Conservation (phyloP, 2,113 vertebrate genomes). For the Dipodomys stephensi region DNA sequence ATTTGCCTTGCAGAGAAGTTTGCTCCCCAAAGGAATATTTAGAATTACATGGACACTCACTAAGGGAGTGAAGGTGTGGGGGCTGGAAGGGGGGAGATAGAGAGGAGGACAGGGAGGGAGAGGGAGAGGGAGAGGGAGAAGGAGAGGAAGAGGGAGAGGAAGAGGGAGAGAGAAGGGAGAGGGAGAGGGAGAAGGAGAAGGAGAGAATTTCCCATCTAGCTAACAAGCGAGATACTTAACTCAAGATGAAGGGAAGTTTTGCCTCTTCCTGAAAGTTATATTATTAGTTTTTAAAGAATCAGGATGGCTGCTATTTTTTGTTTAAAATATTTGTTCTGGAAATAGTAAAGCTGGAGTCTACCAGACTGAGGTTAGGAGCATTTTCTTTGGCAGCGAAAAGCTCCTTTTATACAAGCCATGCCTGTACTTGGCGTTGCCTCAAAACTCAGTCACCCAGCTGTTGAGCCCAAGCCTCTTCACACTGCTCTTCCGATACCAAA, state of each 20-base stretch:
- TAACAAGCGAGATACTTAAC: constrained; percentile 54
- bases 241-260: constrained; percentile 82
- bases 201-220: constrained; percentile 54
- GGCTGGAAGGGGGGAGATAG: constrained; percentile 78
- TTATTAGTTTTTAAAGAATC: constrained; percentile 72
- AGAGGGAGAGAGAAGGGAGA: constrained; percentile 81
- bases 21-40: constrained; percentile 91
- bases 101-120: constrained; percentile 77
- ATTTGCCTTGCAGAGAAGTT: constrained; percentile 91
- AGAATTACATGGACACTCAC: constrained; percentile 89
- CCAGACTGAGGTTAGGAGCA: constrained; percentile 88
- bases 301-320: constrained; percentile 86
- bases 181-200: constrained; percentile 80
- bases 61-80: constrained; percentile 77
- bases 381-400: constrained; percentile 89
- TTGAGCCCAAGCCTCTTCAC: constrained; percentile 94
- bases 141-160: constrained; percentile 80
- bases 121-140: constrained; percentile 64
- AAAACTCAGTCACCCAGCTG: constrained; percentile 93
- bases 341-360: constrained; percentile 87
- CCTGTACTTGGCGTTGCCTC: constrained; percentile 97
- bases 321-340: constrained; percentile 87
- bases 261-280: constrained; percentile 79
- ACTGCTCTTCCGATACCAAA: constrained; percentile 93
- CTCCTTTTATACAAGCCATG: constrained; percentile 91